Conservation (phyloP, 2,888 invertebrate species). For the Hartigia nigra region DNA sequence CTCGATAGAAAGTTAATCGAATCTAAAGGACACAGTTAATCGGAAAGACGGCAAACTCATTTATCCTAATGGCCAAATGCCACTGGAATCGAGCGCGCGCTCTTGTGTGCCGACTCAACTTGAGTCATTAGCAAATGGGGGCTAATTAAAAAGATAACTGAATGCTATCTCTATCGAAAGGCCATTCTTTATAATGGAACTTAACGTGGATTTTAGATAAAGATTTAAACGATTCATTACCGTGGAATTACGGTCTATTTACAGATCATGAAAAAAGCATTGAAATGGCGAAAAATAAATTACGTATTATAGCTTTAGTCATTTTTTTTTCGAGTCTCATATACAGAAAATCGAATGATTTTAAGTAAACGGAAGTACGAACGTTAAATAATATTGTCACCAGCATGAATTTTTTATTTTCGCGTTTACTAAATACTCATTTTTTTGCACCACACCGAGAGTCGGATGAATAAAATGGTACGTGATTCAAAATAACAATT, state of each 20-base stretch:
- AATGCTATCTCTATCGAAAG: constrained; percentile 36
- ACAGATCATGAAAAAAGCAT: background rate
- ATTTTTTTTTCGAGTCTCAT: background rate
- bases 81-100: constrained; percentile 21
- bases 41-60: constrained; percentile 30
- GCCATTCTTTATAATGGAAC: background rate
- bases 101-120: constrained; percentile 1
- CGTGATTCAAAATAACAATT: background rate
- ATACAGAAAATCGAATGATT: background rate
- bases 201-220: background rate
- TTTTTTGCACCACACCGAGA: background rate
- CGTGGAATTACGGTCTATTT: background rate
- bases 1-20: constrained; percentile 17
- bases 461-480: background rate
- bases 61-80: constrained; percentile 35
- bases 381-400: background rate
- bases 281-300: too few relatives aligned
- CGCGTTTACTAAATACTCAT: background rate
- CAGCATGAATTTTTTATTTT: background rate
- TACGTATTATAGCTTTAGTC: background rate
- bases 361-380: background rate
- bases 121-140: constrained; percentile 42
- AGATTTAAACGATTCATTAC: background rate
- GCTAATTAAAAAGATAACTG: constrained; percentile 50
- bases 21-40: constrained; percentile 29